Evolutionary conservation across 2,888 invertebrate species (phyloP), one percentile per base, ranked within the genome.

Genomic region (Petrolisthes cinctipes): DNA sequence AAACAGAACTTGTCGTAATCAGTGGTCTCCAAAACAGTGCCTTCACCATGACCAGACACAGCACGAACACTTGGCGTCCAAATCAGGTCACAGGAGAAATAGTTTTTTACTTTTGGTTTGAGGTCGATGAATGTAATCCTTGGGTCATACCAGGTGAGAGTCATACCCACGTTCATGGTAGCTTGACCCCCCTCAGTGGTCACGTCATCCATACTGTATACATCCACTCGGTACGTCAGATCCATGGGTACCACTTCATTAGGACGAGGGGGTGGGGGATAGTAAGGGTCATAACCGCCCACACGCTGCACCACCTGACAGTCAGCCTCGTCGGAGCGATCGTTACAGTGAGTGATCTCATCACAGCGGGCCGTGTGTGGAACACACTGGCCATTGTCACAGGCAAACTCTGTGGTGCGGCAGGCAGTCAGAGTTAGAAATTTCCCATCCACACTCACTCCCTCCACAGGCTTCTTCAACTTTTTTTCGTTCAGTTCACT

Each of bases 21-120:
- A 23, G 75, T 82, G 7, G 89, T 89, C 11, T 76, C 68, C 53
- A 89, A 81, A 4, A 89, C 89, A n/a, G 86, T 83, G 20, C 89
- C 89, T 20, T 89, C 89, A 2, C 89, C 89, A 76, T 86, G 75
- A 5, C 89, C 89, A 0, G 89, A 80, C 37, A 89, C 81, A 1
- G 89, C 84, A 20, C 86, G 83, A 7, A 89, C 86, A 68, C 79
- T 81, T 23, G 89, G 89, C 51, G 86, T 89, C 89, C 89, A 89
- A n/a, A 86, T 82, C 78, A 84, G 56, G n/a, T 83, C n/a, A 20
- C 89, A 89, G n/a, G 83, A 68, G 84, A 89, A 89, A 61, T 86
- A 89, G 73, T 89, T 89, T 54, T 89, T 89, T 57, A 87, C 82
- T 53, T 75, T 56, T 9, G 75, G 57, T 68, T 86, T 89, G 4